Percentiles rank a stretch among this genome's conserved stretches.
Conservation (phyloP, 2,797 vertebrate species). For the Pseudochaenichthys georgianus region DNA sequence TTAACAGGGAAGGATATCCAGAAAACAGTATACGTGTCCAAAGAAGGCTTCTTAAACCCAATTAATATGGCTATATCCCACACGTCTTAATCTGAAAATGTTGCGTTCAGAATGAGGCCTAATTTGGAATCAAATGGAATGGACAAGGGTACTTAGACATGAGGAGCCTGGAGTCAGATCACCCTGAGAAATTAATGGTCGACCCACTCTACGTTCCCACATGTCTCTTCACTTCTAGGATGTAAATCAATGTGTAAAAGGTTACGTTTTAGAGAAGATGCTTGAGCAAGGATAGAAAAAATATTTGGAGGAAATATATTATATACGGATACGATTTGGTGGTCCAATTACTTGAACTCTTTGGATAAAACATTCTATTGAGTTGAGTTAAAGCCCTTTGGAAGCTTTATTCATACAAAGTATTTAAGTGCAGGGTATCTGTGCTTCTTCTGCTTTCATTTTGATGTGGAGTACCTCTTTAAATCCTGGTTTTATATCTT, state of each 20-base stretch:
- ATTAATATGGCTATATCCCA: no score
- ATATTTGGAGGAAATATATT: not conserved
- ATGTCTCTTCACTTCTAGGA: no score
- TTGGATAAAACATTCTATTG: not conserved
- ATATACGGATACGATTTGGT: not conserved
- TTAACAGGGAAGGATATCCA: no score
- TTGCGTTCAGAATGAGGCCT: no score
- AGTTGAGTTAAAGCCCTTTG: not conserved
- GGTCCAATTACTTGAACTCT: not conserved
- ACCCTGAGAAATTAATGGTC: not conserved
- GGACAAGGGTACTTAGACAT: no score
- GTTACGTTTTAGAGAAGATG: no score
- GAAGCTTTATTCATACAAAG: not conserved
- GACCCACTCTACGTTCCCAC: not conserved
- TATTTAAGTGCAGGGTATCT: not conserved
- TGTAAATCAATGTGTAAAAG: no score
- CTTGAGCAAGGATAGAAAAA: not conserved
- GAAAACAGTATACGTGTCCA: no score
- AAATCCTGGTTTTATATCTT: slow-evolving; percentile 14
- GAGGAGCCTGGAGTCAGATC: no score
- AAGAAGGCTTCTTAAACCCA: no score
- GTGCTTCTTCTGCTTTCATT: not conserved
- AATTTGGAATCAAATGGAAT: no score
- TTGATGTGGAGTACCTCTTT: not conserved
- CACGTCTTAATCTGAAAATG: no score